phyloP scores from a whole-genome alignment of 2,888 invertebrate genomes.

The Tetragnatha montana region DNA sequence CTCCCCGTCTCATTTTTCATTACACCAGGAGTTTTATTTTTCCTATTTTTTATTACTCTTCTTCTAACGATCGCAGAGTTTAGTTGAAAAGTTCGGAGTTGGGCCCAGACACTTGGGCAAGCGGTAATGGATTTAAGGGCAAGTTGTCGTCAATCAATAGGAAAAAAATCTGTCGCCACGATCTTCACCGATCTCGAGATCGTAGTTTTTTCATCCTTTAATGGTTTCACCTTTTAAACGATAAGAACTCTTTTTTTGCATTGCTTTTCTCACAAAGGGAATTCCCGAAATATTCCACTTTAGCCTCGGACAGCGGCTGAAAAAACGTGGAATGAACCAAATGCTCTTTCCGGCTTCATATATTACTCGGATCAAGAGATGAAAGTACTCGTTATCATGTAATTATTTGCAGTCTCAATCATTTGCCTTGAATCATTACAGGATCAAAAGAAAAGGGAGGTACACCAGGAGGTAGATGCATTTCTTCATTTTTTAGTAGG shows the following conservation, averaged over 20 bases:
- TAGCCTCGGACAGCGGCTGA: background rate
- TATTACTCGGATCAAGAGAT: too few species aligned
- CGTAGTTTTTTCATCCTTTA: conserved; percentile 49
- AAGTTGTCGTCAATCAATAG: conserved; percentile 64
- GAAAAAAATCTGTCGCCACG: conserved; percentile 50
- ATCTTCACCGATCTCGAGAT: conserved; percentile 55
- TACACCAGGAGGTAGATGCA: too few species aligned
- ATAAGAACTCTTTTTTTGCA: conserved; percentile 46
- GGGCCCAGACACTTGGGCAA: conserved; percentile 54
- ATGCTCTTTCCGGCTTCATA: too few species aligned
- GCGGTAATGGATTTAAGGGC: conserved; percentile 68
- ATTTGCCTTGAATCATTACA: too few species aligned
- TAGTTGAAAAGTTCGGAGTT: conserved; percentile 67
- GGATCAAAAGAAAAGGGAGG: too few species aligned
- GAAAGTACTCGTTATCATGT: too few species aligned
- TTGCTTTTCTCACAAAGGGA: conserved; percentile 13
- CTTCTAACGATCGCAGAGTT: conserved; percentile 60
- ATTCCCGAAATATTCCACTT: conserved; percentile 6
- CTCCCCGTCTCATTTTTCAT: conserved; percentile 64
- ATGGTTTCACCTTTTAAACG: conserved; percentile 50
- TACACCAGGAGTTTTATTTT: conserved; percentile 48
- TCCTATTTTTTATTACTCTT: conserved; percentile 44
- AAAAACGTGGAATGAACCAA: background rate
- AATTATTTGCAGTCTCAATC: too few species aligned
- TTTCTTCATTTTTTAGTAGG: too few species aligned